These are phyloP conservation scores for Sycophila texana DNA, from an alignment of 2,888 invertebrate species.

Conservation along the genomic window DNA sequence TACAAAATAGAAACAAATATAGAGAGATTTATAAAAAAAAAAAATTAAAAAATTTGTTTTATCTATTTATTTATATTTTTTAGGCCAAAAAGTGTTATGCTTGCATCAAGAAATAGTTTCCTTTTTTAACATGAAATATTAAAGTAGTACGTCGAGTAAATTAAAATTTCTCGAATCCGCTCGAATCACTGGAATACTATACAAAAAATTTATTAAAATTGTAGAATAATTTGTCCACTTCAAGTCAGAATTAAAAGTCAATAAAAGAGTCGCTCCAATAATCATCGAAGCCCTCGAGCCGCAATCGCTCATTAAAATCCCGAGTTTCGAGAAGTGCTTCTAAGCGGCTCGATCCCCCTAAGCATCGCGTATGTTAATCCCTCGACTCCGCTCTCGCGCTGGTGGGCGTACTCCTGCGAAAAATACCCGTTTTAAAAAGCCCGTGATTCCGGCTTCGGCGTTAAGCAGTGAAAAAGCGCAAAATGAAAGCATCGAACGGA, in stretches of 20 bases:
- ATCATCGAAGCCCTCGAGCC: conserved; percentile 5
- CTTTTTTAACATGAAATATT: no score
- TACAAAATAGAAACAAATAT: no score
- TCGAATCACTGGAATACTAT: no score
- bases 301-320: conserved; percentile 41
- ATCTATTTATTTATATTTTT: no score
- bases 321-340: conserved; percentile 39
- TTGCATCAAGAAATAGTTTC: no score
- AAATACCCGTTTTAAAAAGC: conserved; percentile 49
- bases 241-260: conserved; percentile 27
- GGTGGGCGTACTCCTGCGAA: conserved; percentile 32
- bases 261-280: conserved; percentile 22
- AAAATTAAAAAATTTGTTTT: no score
- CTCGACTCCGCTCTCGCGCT: background rate
- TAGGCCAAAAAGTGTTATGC: no score
- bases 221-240: background rate
- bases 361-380: conserved; percentile 23
- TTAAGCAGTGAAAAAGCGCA: conserved; percentile 14
- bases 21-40: no score
- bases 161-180: no score
- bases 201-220: no score
- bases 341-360: conserved; percentile 10
- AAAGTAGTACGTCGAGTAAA: no score
- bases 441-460: conserved; percentile 45
- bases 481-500: conserved; percentile 39